Percentiles rank a stretch among this genome's conserved stretches.
phyloP scores from a whole-genome alignment of 2,888 invertebrate genomes.

The Eristalis pertinax region DNA sequence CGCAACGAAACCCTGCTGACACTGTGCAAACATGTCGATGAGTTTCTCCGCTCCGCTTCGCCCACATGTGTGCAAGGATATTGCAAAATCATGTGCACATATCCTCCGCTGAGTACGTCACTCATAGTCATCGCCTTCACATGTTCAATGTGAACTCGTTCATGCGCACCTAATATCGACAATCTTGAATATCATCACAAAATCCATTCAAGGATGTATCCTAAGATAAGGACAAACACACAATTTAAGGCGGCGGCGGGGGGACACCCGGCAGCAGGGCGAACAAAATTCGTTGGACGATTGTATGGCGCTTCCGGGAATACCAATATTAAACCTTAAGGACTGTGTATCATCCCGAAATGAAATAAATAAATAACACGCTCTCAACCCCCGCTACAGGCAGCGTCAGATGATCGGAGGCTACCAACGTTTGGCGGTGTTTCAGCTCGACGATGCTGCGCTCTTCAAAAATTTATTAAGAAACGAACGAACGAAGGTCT shows the following conservation, averaged over 20 bases:
- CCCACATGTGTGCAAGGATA: neutral
- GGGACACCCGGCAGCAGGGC: neutral
- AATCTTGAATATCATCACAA: constrained; percentile 65
- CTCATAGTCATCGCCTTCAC: neutral
- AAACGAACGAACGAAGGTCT: neutral
- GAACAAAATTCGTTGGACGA: constrained; percentile 37
- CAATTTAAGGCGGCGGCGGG: neutral
- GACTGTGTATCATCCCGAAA: constrained; percentile 6
- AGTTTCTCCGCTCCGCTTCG: neutral
- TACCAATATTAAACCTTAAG: constrained; percentile 42
- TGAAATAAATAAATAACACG: neutral
- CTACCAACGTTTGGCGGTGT: neutral
- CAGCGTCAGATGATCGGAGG: neutral
- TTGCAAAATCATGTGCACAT: constrained; percentile 5
- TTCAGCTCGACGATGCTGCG: neutral
- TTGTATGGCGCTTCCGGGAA: constrained; percentile 25
- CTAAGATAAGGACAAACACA: constrained; percentile 32
- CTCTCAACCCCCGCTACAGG: neutral
- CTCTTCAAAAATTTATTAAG: neutral
- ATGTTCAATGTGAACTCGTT: constrained; percentile 17
- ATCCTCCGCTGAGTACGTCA: constrained; percentile 13
- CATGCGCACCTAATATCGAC: constrained; percentile 57
- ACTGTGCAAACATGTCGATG: constrained; percentile 29
- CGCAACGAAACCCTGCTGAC: constrained; percentile 27
- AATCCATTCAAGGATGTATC: constrained; percentile 58